Base-by-base conservation (phyloP, 2,113 vertebrate species). In the Centropristis striata region DNA sequence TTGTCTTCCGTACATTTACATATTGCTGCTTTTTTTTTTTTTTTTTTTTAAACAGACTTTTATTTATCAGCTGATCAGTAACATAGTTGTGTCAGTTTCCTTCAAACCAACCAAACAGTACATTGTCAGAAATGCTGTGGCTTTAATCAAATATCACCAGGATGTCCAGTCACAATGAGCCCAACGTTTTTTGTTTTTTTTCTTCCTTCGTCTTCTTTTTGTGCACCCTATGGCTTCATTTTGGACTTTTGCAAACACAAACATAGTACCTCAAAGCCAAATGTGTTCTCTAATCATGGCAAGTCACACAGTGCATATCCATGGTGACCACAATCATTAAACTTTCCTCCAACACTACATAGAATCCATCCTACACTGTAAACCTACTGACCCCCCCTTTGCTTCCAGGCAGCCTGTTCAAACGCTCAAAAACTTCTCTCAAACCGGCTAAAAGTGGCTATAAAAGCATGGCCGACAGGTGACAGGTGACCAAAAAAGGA, bases 201-300 rank as follows among this genome's bases (percentile, higher is more conserved):
- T 60, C n/a, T n/a, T 6, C 32, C 6, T 32, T 32, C 32, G 32
- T 25, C 12, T 44, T 44, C 13, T 36, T 44, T 28, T 68, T 28
- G 23, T 47, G 18, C 42, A 78, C 68, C 25, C 57, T 75, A 81
- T 81, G 86, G 87, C 88, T 88, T 86, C 36, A 14, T 63, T 73
- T 46, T 53, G 51, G 77, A 75, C 25, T 66, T 23, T 21, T 47
- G 53, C 37, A 49, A 28, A 59, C 71, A 75, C 21, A 53, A 47
- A 46, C 58, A 61, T 18, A 72, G 70, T 36, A 67, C 77, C 80
- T 78, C 51, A 68, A 64, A 83, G 79, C 81, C 71, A 77, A 53
- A 72, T 3, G 58, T 46, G 51, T 81, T 67, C 54, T 72, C 53
- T 73, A 20, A 21, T 51, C 64, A 55, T 55, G 47, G 75, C 28